Conservation (phyloP, 2,797 vertebrate genomes). For the Chelonia mydas region DNA sequence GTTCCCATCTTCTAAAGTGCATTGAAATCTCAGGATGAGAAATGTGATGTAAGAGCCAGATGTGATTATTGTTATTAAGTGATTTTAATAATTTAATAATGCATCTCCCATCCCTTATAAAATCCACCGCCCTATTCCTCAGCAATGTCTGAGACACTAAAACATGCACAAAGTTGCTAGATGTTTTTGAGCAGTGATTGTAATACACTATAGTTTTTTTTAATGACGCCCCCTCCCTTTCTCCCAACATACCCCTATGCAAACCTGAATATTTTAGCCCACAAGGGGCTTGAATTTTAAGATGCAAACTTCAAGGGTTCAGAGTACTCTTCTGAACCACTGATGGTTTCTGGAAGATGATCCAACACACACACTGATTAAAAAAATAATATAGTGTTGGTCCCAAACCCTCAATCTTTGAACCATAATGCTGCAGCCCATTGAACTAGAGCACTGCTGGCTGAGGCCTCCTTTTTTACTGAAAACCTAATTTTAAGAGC, state of each 20-base stretch:
- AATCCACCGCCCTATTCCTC: neutral
- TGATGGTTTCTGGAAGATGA: neutral
- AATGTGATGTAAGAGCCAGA: neutral
- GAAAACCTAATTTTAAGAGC: neutral
- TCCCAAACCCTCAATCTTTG: neutral
- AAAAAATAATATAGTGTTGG: neutral
- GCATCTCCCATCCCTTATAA: neutral
- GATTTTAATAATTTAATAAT: neutral
- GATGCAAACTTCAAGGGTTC: neutral
- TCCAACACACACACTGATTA: neutral
- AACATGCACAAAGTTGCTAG: neutral
- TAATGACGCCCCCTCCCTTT: neutral
- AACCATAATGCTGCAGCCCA: neutral
- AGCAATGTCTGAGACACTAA: neutral
- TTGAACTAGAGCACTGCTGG: neutral
- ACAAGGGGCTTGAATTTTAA: neutral
- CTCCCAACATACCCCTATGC: neutral
- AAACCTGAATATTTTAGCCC: neutral
- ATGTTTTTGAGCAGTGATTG: neutral
- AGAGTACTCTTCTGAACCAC: neutral
- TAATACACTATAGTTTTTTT: neutral
- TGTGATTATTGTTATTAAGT: neutral
- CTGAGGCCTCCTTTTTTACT: neutral
- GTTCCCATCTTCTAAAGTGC: neutral
- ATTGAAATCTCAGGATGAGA: conserved; percentile 3